phyloP scores from a whole-genome alignment of 2,888 invertebrate genomes.

The Drosophila villosipedis region DNA sequence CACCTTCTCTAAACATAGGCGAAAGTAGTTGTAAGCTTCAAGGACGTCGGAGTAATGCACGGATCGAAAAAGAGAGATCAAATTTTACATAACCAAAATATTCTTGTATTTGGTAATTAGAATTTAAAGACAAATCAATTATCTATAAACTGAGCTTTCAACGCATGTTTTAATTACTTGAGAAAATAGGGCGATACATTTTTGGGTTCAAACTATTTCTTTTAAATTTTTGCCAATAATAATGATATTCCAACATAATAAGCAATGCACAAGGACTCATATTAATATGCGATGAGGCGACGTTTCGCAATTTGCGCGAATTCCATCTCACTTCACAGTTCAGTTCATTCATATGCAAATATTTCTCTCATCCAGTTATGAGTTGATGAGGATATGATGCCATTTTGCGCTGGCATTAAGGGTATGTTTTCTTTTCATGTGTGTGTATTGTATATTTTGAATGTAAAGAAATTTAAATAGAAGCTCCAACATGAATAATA shows the following conservation, averaged over 20 bases:
- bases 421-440: not conserved
- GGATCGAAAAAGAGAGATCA: not conserved
- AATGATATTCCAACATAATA: not conserved
- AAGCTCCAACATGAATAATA: not conserved
- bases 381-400: slow-evolving; percentile 9
- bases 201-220: not conserved
- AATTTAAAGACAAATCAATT: not conserved
- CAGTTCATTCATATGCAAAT: slow-evolving; percentile 56
- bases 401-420: slow-evolving; percentile 26
- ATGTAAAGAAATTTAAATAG: not conserved
- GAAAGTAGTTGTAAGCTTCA: not conserved
- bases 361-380: slow-evolving; percentile 21
- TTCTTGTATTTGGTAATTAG: not conserved
- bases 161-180: not conserved
- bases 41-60: not conserved
- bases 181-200: not conserved
- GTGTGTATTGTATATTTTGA: not conserved
- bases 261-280: not conserved
- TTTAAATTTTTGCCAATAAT: not conserved
- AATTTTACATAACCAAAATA: not conserved
- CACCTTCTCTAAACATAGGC: not conserved
- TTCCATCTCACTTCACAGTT: slow-evolving; percentile 47
- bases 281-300: slow-evolving; percentile 30
- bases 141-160: not conserved
- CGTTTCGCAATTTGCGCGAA: slow-evolving; percentile 34